Evolutionary conservation across 2,888 invertebrate genomes (phyloP), one percentile per base, ranked within the genome.

Genomic region (Eubasilissa splendida): DNA sequence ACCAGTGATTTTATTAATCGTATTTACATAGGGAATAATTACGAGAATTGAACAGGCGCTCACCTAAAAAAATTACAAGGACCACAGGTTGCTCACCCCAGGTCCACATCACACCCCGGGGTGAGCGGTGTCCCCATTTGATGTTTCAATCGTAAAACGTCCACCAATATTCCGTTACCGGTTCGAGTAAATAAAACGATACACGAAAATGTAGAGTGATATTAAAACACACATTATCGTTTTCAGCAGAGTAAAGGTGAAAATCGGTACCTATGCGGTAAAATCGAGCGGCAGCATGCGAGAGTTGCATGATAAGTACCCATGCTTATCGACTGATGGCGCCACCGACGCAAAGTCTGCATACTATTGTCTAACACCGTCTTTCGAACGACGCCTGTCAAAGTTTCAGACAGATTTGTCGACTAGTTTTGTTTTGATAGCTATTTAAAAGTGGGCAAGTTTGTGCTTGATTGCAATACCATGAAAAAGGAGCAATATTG

Each of bases 201-300:
- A 22, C 22, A 22, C 22, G 66, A 68, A 52, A 68, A 50, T 42
- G 42, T 68, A 42, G 66, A 68, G 10, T 50, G 52, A 50, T 50
- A 50, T 68, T 68, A 68, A 68, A 68, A 68, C 42, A 68, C 50
- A 68, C 66, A 68, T 68, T 68, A 68, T 50, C 66, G 66, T 42
- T 7, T 50, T 68, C 66, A 14, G 42, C 7, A 42, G 42, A 42
- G 42, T 42, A 42, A 42, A 42, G 2, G 42, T 42, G 42, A 42
- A 42, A 42, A 42, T n/a, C n/a, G n/a, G n/a, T 42, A 42, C 4
- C 4, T 42, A 42, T 7, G 42, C 42, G 42, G 42, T 4, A 42
- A 42, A 42, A 42, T 42, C 42, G 7, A 42, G 42, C 42, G 42
- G 42, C 7, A 22, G 22, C 22, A 22, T 22, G 1, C 22, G 22